Conservation (phyloP, 2,888 invertebrate species). For the Blastobasis adustella region DNA sequence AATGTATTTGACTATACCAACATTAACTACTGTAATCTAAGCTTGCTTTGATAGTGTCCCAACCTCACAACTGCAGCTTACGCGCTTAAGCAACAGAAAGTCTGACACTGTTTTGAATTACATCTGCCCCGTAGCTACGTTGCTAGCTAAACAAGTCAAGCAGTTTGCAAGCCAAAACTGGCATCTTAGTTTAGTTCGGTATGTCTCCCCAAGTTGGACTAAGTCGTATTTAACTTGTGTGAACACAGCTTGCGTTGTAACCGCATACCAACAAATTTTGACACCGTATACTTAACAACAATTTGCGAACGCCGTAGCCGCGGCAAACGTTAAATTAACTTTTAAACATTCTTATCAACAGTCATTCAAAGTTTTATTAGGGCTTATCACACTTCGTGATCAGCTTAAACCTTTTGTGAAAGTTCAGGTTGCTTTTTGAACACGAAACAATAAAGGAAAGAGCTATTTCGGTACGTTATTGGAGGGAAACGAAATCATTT, state of each 20-base stretch:
- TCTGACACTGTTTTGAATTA: too few species aligned
- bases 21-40: too few species aligned
- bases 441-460: background rate
- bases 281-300: slow-evolving; percentile 47
- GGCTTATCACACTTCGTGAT: background rate
- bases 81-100: too few species aligned
- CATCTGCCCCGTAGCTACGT: too few species aligned
- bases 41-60: too few species aligned
- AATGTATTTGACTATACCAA: too few species aligned
- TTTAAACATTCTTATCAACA: slow-evolving; percentile 16
- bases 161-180: slow-evolving; percentile 48
- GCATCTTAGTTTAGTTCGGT: slow-evolving; percentile 54
- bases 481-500: background rate
- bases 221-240: slow-evolving; percentile 66
- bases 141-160: slow-evolving; percentile 21
- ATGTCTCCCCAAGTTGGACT: slow-evolving; percentile 55
- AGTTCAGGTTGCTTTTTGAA: background rate
- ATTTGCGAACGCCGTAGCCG: slow-evolving; percentile 25
- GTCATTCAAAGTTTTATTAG: background rate
- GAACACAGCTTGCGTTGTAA: slow-evolving; percentile 61
- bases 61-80: too few species aligned
- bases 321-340: slow-evolving; percentile 35
- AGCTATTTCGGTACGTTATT: background rate
- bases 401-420: background rate
- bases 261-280: slow-evolving; percentile 67